Base-by-base conservation (phyloP, 2,888 invertebrate genomes). In the Druceiella hillmani region DNA sequence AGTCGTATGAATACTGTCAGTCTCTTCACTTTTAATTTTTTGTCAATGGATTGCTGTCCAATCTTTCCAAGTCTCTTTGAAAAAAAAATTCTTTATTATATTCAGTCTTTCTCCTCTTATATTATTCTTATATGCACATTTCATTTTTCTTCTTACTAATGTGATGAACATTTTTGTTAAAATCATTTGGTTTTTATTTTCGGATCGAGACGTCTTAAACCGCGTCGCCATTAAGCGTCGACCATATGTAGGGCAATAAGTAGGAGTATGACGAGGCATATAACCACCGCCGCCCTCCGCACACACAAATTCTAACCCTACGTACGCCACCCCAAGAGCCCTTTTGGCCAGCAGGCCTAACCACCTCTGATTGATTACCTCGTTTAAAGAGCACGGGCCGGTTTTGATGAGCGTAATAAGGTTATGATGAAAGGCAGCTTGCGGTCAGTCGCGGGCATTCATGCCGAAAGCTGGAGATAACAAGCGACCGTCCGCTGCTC, bases 331-430 rank as follows among this genome's bases (percentile, higher is more conserved):
- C n/a, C n/a, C n/a, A n/a, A n/a, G n/a, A n/a, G n/a, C n/a, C n/a
- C n/a, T n/a, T n/a, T n/a, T n/a, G 32, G 25, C 38, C 10, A 32
- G 36, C 12, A 17, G 38, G 16, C 13, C 14, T 22, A 15, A 35
- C 15, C 22, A 32, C 4, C 14, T 36, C 22, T 20, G 29, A 30
- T 9, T 11, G 20, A 26, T 25, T 33, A 27, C n/a, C n/a, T n/a
- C n/a, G n/a, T n/a, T n/a, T n/a, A n/a, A n/a, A n/a, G n/a, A n/a
- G n/a, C n/a, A n/a, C n/a, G n/a, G n/a, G n/a, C n/a, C n/a, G n/a
- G n/a, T n/a, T n/a, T n/a, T 58, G 63, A 60, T 65, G 70, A 66
- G 66, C 64, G 59, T 58, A 64, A 64, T 66, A 64, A 58, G 58
- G 64, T 64, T 67, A 68, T 69, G 70, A 70, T 69, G 64, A 62